Percentiles rank a stretch among this genome's conserved stretches.
Evolutionary conservation across 1,140 invertebrate species (phyloP).

Genomic region (Bactericera cockerelli): DNA sequence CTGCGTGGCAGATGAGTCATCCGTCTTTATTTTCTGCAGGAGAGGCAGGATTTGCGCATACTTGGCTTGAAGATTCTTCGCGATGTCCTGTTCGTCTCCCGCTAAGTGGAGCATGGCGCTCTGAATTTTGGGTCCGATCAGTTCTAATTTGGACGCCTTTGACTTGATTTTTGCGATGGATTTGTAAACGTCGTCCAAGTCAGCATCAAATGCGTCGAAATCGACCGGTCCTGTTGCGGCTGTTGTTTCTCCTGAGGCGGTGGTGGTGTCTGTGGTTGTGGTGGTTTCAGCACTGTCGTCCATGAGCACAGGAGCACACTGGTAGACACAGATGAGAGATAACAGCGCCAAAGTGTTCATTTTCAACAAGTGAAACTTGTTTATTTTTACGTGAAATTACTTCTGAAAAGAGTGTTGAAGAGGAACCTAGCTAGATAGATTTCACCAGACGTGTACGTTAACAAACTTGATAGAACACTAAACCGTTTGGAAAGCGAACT

Average conservation of each 20-base stretch:
- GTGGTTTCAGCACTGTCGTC: neutral
- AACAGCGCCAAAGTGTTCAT: neutral
- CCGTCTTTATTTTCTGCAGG: neutral
- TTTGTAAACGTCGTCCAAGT: neutral
- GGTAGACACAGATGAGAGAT: neutral
- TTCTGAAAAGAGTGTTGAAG: too few relatives aligned
- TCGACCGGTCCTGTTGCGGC: neutral
- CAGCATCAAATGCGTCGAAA: constrained; percentile 5
- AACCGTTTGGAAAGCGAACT: too few relatives aligned
- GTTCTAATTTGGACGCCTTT: neutral
- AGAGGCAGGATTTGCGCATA: neutral
- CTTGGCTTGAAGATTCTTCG: neutral
- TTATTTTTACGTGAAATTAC: too few relatives aligned
- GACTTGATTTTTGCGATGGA: neutral
- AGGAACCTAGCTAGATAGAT: too few relatives aligned
- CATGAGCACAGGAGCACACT: neutral
- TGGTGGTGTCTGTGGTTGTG: neutral
- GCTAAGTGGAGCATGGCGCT: neutral
- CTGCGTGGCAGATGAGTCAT: neutral
- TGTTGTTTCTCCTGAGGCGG: neutral
- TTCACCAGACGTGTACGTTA: too few relatives aligned
- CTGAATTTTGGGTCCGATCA: constrained; percentile 6
- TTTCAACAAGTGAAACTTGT: neutral
- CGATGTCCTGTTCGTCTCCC: neutral
- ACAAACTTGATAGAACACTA: too few relatives aligned